Evolutionary conservation across 2,797 vertebrate genomes (phyloP).

Genomic region (Naso thynnoides): DNA sequence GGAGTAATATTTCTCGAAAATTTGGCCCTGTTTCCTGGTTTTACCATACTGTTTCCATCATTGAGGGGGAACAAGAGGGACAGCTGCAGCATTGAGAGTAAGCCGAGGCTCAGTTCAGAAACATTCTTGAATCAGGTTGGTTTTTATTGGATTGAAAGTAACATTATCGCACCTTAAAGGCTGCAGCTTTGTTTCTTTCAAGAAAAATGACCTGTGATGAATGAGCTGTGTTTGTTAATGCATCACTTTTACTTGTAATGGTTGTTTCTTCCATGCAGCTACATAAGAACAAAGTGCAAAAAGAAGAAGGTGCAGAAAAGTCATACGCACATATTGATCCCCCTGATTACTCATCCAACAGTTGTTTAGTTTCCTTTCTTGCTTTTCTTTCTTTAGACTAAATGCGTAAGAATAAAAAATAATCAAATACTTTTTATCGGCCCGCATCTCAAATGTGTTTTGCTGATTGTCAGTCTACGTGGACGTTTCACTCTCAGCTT

Average conservation of each 20-base stretch:
- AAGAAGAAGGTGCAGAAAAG: not conserved
- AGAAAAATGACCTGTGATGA: not conserved
- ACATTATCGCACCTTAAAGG: conserved; percentile 8
- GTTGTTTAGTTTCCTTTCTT: too few relatives aligned
- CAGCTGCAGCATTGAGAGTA: conserved; percentile 13
- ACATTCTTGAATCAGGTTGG: conserved; percentile 21
- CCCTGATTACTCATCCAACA: too few relatives aligned
- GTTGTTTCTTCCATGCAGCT: not conserved
- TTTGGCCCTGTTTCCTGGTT: conserved; percentile 7
- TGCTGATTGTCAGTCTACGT: not conserved
- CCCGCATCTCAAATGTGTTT: not conserved
- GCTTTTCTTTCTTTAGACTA: too few relatives aligned
- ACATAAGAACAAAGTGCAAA: conserved; percentile 1
- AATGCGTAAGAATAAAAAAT: too few relatives aligned
- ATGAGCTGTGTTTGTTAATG: not conserved
- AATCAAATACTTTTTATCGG: not conserved
- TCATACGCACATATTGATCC: too few relatives aligned
- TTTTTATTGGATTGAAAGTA: conserved; percentile 41
- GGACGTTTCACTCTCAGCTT: too few relatives aligned
- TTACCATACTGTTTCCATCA: conserved; percentile 14
- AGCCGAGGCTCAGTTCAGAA: conserved; percentile 24
- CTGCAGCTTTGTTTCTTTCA: not conserved
- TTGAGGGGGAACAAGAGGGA: not conserved
- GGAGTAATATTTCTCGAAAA: conserved; percentile 1
- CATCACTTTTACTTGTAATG: not conserved